Evolutionary conservation across 2,888 invertebrate species (phyloP), one percentile per base, ranked within the genome.

Genomic region (Gryllus longicercus): DNA sequence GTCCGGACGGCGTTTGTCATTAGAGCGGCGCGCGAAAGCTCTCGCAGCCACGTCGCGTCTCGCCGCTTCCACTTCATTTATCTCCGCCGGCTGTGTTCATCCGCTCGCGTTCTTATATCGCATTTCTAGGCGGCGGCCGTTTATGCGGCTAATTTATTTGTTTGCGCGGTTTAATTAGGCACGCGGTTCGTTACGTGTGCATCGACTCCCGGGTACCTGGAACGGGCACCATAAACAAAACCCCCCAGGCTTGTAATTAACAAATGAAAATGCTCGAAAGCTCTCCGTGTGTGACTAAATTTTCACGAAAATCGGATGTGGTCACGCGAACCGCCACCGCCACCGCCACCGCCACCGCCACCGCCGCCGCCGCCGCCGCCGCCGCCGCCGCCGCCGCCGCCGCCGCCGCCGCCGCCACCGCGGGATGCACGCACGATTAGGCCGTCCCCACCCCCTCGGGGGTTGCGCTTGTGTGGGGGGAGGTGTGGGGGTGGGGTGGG

Each of bases 251-350:
- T 63, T 63, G 63, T 63, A 63, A 63, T 63, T 63, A 63, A 63
- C 63, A 63, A 63, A 63, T 63, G 63, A 63, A 63, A 63, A 63
- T 63, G 63, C 63, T 63, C 16, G 63, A 63, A 63, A 18, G 63
- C 63, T 18, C 14, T 63, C 14, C 63, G n/a, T n/a, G n/a, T 63
- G 63, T 63, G 63, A 63, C 63, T 63, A 63, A 63, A 63, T 63
- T 63, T 63, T 63, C 16, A 63, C 16, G 63, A 63, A 63, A 63
- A 63, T 63, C 63, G 63, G 63, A 11, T 63, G n/a, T 14, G n/a
- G 63, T 63, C 63, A 63, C n/a, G 63, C 63, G n/a, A 63, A 18
- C 16, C 51, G 11, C 51, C 11, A n/a, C n/a, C n/a, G n/a, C n/a
- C n/a, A n/a, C n/a, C 25, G 25, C n/a, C n/a, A n/a, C n/a, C n/a